Evolutionary conservation across 2,888 invertebrate genomes (phyloP).

Genomic region (Caenorhabditis sp.): DNA sequence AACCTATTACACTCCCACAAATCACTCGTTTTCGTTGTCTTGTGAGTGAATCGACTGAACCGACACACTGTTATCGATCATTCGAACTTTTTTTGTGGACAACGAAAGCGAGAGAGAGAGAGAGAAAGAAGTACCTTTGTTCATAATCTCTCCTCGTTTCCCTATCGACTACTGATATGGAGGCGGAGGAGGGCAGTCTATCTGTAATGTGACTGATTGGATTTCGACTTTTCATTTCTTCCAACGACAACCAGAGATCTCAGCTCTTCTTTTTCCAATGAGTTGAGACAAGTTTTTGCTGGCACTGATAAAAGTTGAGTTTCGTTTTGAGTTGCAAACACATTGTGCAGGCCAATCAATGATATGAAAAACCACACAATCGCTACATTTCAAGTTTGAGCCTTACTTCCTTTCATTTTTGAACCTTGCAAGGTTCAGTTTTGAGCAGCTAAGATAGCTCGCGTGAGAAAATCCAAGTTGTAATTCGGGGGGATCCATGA

Average conservation of each 20-base stretch:
- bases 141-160: conserved; percentile 11
- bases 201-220: conserved; percentile 32
- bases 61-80: conserved; percentile 31
- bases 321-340: too few relatives aligned
- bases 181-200: conserved; percentile 6
- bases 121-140: conserved; percentile 23
- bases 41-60: conserved; percentile 1
- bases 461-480: not conserved
- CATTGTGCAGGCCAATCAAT: too few relatives aligned
- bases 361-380: too few relatives aligned
- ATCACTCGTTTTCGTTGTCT: conserved; percentile 25
- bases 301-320: not conserved
- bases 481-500: too few relatives aligned
- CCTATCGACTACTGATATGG: conserved; percentile 19
- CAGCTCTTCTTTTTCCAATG: not conserved
- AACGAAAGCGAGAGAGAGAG: too few relatives aligned
- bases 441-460: not conserved
- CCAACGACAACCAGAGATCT: not conserved
- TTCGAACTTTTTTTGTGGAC: conserved; percentile 42
- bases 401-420: too few relatives aligned
- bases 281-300: not conserved
- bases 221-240: not conserved
- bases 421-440: not conserved
- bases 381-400: not conserved
- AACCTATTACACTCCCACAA: conserved; percentile 36